Conservation (phyloP, 2,888 invertebrate species). For the Drosophila nr. fundita region DNA sequence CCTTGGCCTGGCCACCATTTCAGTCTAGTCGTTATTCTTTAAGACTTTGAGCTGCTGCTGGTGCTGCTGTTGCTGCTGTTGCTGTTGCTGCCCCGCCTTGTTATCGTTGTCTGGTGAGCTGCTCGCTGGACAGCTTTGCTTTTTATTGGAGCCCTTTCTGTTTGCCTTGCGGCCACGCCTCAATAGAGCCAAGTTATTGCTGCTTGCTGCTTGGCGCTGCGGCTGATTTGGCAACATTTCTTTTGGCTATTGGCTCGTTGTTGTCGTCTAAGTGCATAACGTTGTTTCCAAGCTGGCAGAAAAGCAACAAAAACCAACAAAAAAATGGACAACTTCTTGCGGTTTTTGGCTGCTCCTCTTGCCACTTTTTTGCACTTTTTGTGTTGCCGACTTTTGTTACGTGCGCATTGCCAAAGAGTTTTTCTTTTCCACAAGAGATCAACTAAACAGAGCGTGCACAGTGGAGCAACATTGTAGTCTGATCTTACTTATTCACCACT, state of each 20-base stretch:
- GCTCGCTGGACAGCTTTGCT: slow-evolving; percentile 42
- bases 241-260: slow-evolving; percentile 28
- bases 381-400: slow-evolving; percentile 59
- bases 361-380: slow-evolving; percentile 26
- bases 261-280: slow-evolving; percentile 70
- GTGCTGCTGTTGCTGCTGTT: slow-evolving; percentile 29
- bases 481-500: background rate
- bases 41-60: slow-evolving; percentile 43
- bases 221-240: slow-evolving; percentile 78
- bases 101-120: slow-evolving; percentile 64
- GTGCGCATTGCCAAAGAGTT: slow-evolving; percentile 57
- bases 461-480: background rate
- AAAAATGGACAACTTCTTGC: slow-evolving; percentile 73
- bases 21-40: slow-evolving; percentile 33
- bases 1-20: slow-evolving; percentile 38
- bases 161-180: slow-evolving; percentile 57
- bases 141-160: slow-evolving; percentile 53
- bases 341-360: slow-evolving; percentile 49
- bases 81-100: slow-evolving; percentile 64
- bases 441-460: slow-evolving; percentile 20
- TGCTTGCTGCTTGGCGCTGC: slow-evolving; percentile 43
- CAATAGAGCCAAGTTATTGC: slow-evolving; percentile 49
- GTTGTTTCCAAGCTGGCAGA: slow-evolving; percentile 50
- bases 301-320: slow-evolving; percentile 1
- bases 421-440: slow-evolving; percentile 18